These are phyloP conservation scores for Triops cancriformis DNA, from an alignment of 1,140 invertebrate genomes.

Conservation along the genomic window DNA sequence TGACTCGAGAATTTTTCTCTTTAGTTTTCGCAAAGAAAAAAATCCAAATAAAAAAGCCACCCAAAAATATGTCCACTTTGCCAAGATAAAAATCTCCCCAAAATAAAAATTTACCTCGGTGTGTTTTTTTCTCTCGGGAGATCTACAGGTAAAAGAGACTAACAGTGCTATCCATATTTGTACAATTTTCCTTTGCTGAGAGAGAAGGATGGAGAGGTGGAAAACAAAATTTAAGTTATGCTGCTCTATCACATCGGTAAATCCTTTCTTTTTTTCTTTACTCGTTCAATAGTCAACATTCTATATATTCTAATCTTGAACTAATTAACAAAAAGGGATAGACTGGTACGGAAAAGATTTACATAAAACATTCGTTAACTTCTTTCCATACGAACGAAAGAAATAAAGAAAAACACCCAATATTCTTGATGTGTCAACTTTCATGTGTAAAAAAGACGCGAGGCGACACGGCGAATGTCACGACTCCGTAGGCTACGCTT, in stretches of 20 bases:
- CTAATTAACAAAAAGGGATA: not conserved
- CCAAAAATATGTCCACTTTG: not conserved
- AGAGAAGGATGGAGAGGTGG: not conserved
- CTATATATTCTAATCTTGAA: not conserved
- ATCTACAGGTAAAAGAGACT: conserved; percentile 5
- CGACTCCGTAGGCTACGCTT: no score
- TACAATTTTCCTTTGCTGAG: not conserved
- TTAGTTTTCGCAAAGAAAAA: not conserved
- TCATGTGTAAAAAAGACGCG: no score
- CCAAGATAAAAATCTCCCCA: not conserved
- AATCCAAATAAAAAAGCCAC: not conserved
- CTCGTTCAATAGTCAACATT: conserved; percentile 5
- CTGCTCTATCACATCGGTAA: conserved; percentile 3
- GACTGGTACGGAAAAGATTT: not conserved
- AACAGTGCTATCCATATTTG: not conserved
- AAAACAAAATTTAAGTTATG: not conserved
- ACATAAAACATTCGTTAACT: no score
- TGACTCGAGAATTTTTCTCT: not conserved
- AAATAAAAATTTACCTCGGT: not conserved
- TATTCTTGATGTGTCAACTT: no score
- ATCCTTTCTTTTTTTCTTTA: not conserved
- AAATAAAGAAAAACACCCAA: no score
- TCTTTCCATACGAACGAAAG: no score
- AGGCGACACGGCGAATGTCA: no score
- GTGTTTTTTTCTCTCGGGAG: not conserved